A percentile compares a stretch with the other conserved stretches of the same genome.
phyloP scores from a whole-genome alignment of 23 tunicate species.

The Phallusia fumigata region DNA sequence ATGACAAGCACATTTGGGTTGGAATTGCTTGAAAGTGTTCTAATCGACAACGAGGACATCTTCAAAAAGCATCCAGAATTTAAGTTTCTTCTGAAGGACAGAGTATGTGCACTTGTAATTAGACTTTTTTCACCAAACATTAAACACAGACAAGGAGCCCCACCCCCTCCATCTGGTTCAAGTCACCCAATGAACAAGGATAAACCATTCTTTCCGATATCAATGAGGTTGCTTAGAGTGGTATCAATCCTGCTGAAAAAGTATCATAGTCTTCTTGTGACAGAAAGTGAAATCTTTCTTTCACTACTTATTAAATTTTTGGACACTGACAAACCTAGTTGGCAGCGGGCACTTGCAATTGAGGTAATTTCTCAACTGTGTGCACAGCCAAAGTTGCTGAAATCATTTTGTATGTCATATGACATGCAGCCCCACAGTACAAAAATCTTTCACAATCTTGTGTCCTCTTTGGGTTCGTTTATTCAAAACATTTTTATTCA shows the following conservation, averaged over 20 bases:
- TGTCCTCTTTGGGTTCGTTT: constrained; percentile 66
- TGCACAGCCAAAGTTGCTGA: constrained; percentile 70
- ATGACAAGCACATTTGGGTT: constrained; percentile 92
- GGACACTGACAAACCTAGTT: constrained; percentile 80
- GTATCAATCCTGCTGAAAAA: constrained; percentile 82
- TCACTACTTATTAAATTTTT: constrained; percentile 85
- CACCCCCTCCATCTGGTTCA: constrained; percentile 75
- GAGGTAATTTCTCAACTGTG: constrained; percentile 87
- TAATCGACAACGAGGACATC: constrained; percentile 60
- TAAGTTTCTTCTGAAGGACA: constrained; percentile 84
- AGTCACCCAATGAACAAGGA: constrained; percentile 40
- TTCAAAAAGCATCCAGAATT: constrained; percentile 86
- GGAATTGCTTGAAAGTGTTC: constrained; percentile 84
- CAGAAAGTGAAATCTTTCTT: constrained; percentile 96
- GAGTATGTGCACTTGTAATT: constrained; percentile 92
- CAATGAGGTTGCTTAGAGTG: constrained; percentile 79
- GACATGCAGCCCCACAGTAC: constrained; percentile 89
- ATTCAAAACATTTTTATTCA: constrained; percentile 69
- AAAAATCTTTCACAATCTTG: constrained; percentile 73
- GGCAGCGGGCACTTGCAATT: constrained; percentile 95
- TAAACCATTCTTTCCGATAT: constrained; percentile 83
- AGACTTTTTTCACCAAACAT: constrained; percentile 93
- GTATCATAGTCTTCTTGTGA: constrained; percentile 64
- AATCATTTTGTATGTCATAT: constrained; percentile 69
- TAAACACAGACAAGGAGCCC: constrained; percentile 90